Evolutionary conservation across 2,113 vertebrate genomes (phyloP), one percentile per base, ranked within the genome.

Genomic region (Melanotaenia duboulayi): DNA sequence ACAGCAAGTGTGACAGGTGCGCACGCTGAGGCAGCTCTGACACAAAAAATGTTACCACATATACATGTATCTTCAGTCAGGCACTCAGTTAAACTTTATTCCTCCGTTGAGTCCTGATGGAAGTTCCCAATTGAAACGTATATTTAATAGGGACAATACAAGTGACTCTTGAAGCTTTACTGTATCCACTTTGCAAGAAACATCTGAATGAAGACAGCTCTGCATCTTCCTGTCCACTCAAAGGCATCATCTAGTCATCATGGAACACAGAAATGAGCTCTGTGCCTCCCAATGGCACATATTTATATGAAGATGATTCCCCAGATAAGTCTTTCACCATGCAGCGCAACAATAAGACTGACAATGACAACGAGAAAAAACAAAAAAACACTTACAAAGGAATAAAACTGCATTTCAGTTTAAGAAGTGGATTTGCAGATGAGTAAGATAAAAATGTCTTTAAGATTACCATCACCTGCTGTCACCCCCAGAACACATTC

Each of bases 301-400:
- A 70, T 59, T 77, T 62, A 88, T 49, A 48, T 22, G 52, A 58
- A 50, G 57, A 51, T 12, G 49, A 22, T 42, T 78, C 57, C 70
- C 74, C 46, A 49, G 69, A 49, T 1, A 3, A 20, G 65, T 19
- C 44, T 42, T 25, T 51, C 16, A 25, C 50, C 16, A 17, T 65
- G 50, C 35, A 9, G 63, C 61, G 48, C 39, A 69, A 61, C 49
- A 68, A 57, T 42, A 48, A 40, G n/a, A 50, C 25, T 13, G 20
- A 32, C 7, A 11, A 65, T 25, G 58, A 10, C 13, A 28, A 11
- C n/a, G n/a, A n/a, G n/a, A 51, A n/a, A 24, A 7, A 69, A 57
- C 20, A 56, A 39, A 20, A 14, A 57, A 52, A 28, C 8, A 9
- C 28, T 4, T 28, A n/a, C 62, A 32, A 39, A 73, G 14, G 19